Evolutionary conservation across 2,113 vertebrate genomes (phyloP).

Genomic region (Ochotona curzoniae): DNA sequence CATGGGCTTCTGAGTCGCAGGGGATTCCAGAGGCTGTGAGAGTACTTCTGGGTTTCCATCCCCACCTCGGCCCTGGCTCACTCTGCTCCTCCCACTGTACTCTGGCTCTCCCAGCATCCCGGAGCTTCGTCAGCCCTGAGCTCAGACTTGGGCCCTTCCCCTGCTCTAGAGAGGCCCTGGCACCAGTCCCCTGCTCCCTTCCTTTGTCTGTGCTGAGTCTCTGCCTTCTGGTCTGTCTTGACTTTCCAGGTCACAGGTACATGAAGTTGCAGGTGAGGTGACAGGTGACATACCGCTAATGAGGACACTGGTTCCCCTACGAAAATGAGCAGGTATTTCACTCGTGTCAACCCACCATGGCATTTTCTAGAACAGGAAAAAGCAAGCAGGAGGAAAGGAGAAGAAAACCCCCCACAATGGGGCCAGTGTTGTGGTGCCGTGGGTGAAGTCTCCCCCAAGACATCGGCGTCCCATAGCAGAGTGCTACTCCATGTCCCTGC

Average conservation of each 20-base stretch:
- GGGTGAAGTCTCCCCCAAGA: no score
- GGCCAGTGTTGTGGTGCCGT: no score
- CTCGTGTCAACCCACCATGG: neutral
- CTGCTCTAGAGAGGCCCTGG: neutral
- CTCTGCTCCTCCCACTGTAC: rapidly evolving
- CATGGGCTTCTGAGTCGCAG: no score
- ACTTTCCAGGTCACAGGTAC: neutral
- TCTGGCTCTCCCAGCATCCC: no score
- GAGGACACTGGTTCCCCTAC: no score
- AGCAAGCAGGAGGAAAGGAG: neutral
- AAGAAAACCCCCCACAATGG: neutral
- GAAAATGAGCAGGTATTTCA: neutral
- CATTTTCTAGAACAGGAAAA: neutral
- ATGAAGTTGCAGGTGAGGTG: neutral
- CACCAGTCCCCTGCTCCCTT: neutral
- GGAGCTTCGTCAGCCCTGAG: rapidly evolving
- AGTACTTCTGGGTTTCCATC: rapidly evolving
- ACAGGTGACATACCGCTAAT: neutral
- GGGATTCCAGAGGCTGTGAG: neutral
- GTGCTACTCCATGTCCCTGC: no score
- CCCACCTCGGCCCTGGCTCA: rapidly evolving
- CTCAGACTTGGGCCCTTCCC: neutral
- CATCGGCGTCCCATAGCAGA: no score
- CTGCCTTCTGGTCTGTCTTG: neutral
- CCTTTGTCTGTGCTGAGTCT: neutral